Conservation (phyloP, 2,113 vertebrate species). For the Anolis sagrei region DNA sequence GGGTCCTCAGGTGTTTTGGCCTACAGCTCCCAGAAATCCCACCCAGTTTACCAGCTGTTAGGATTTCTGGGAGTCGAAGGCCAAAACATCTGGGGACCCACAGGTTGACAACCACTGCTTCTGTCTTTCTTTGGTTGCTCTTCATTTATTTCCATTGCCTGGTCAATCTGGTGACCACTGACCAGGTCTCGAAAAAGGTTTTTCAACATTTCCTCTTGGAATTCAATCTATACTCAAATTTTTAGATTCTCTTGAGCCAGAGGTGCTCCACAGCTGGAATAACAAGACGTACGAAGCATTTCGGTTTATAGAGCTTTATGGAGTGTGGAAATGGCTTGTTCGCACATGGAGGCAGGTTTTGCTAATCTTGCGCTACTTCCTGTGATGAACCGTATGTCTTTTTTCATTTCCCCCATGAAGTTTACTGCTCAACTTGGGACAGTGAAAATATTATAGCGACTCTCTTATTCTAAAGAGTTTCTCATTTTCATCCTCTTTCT, state of each 20-base stretch:
- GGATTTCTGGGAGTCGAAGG: too few relatives aligned
- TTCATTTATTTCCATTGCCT: background rate
- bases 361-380: constrained; percentile 15
- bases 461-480: background rate
- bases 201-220: background rate
- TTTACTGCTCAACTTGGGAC: background rate
- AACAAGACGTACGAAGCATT: fast-evolving
- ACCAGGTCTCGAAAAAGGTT: background rate
- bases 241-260: background rate
- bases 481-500: too few relatives aligned
- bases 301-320: background rate
- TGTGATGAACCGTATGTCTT: background rate
- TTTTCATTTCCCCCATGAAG: background rate
- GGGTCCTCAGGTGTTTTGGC: too few relatives aligned
- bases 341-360: background rate
- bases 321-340: background rate
- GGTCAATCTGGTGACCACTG: background rate
- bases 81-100: too few relatives aligned
- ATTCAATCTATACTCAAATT: background rate
- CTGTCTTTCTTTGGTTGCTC: too few relatives aligned
- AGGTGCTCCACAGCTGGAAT: constrained; percentile 37
- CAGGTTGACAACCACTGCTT: too few relatives aligned
- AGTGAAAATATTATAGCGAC: background rate
- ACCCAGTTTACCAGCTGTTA: too few relatives aligned
- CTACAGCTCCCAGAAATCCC: too few relatives aligned